phyloP scores from a whole-genome alignment of 2,113 vertebrate species.

The Ailuropoda melanoleuca region DNA sequence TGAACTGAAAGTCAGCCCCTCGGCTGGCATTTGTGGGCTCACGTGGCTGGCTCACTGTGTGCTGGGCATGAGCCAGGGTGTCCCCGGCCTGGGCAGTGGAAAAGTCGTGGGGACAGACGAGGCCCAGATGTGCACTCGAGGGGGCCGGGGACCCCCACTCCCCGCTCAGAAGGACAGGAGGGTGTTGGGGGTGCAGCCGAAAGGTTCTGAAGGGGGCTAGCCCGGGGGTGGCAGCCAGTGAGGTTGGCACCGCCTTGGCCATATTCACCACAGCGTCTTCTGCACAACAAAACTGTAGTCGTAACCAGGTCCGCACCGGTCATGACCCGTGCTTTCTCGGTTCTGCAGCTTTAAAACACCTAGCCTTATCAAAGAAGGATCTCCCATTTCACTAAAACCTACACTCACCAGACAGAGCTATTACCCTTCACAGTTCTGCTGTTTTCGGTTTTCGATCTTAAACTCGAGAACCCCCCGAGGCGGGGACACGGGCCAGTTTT shows the following conservation, averaged over 20 bases:
- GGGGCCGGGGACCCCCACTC: accelerated
- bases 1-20: neutral
- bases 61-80: neutral
- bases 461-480: accelerated
- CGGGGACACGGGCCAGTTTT: accelerated
- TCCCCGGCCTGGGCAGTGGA: accelerated
- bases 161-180: neutral
- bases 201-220: neutral
- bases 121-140: neutral
- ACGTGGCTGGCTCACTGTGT: neutral
- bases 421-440: accelerated
- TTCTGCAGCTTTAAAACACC: neutral
- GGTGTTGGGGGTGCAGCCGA: accelerated
- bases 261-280: accelerated
- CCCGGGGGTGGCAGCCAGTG: accelerated
- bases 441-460: neutral
- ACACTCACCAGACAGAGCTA: accelerated
- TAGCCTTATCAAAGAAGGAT: neutral
- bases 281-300: accelerated
- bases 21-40: accelerated
- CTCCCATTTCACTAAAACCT: neutral
- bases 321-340: accelerated
- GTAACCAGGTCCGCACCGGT: accelerated
- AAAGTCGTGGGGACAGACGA: accelerated
- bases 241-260: accelerated